Evolutionary conservation across 1,140 invertebrate species (phyloP).

Genomic region (Drosophila guanche): DNA sequence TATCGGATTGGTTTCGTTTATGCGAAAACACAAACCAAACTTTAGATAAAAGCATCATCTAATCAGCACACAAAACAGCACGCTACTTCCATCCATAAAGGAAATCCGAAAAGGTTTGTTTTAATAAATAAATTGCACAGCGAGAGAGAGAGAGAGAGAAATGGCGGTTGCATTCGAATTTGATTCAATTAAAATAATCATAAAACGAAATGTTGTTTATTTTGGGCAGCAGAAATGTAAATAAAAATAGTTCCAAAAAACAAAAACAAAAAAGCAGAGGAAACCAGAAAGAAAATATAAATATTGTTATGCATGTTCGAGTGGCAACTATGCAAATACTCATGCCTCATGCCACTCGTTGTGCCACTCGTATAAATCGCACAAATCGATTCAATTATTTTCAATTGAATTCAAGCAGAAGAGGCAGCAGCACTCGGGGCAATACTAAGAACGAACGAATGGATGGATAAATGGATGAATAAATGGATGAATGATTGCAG

Average conservation of each 20-base stretch:
- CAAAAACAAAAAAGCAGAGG: no score
- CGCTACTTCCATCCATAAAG: conserved; percentile 31
- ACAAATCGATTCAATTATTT: conserved; percentile 48
- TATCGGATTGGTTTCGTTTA: conserved; percentile 30
- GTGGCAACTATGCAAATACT: conserved; percentile 13
- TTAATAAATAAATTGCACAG: conserved; percentile 66
- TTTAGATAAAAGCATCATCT: conserved; percentile 45
- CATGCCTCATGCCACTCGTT: no score
- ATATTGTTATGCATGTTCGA: conserved; percentile 39
- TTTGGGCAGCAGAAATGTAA: conserved; percentile 28
- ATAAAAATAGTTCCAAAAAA: conserved; percentile 30
- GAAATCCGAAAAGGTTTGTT: conserved; percentile 65
- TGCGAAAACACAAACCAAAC: conserved; percentile 21
- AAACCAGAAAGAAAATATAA: conserved; percentile 10
- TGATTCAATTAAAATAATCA: conserved; percentile 70
- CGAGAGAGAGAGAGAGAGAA: not conserved
- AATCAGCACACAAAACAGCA: conserved; percentile 31
- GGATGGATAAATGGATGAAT: not conserved
- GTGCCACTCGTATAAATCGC: no score
- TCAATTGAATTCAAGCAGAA: conserved; percentile 2
- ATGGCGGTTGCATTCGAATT: conserved; percentile 9
- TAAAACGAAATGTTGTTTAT: conserved; percentile 46
- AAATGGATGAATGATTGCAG: not conserved
- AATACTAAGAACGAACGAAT: not conserved
- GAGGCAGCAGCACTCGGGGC: no score